phyloP scores from a whole-genome alignment of 2,113 vertebrate species.

The Brevimyrus niger region DNA sequence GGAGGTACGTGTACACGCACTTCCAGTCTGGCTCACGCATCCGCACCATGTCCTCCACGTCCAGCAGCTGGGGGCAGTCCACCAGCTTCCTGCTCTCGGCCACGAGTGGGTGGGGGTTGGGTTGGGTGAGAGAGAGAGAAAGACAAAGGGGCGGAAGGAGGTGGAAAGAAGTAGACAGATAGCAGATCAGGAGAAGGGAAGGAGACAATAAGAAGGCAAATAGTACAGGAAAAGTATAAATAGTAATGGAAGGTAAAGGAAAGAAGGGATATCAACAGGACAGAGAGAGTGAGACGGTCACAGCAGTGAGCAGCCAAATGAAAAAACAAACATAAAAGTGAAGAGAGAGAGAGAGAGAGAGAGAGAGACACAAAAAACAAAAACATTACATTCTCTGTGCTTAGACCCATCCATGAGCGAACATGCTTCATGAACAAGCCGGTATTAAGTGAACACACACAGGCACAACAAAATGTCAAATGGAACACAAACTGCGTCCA shows the following conservation, averaged over 20 bases:
- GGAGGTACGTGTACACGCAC: conserved; percentile 99
- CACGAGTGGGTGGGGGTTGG: conserved; percentile 24
- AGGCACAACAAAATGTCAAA: conserved; percentile 53
- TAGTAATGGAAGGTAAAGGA: background rate
- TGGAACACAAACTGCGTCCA: conserved; percentile 44
- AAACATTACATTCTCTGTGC: conserved; percentile 60
- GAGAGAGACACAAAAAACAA: conserved; percentile 47
- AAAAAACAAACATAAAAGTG: conserved; percentile 35
- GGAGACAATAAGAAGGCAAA: background rate
- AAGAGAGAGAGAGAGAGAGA: conserved; percentile 32
- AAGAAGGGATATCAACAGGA: background rate
- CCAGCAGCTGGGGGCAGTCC: conserved; percentile 97
- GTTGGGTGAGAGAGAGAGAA: conserved; percentile 12
- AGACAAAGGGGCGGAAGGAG: conserved; percentile 6
- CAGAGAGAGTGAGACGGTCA: background rate
- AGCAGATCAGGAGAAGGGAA: background rate
- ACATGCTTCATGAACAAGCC: conserved; percentile 61
- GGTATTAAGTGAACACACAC: conserved; percentile 30
- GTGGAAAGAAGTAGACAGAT: conserved; percentile 2
- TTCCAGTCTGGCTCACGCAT: conserved; percentile 99
- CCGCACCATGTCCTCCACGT: conserved; percentile 99
- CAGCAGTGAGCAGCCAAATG: conserved; percentile 66
- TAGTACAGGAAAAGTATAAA: conserved; percentile 4
- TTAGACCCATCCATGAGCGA: conserved; percentile 54
- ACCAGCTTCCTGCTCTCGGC: conserved; percentile 82